phyloP scores from a whole-genome alignment of 2,888 invertebrate species.

The Latrodectus elegans region DNA sequence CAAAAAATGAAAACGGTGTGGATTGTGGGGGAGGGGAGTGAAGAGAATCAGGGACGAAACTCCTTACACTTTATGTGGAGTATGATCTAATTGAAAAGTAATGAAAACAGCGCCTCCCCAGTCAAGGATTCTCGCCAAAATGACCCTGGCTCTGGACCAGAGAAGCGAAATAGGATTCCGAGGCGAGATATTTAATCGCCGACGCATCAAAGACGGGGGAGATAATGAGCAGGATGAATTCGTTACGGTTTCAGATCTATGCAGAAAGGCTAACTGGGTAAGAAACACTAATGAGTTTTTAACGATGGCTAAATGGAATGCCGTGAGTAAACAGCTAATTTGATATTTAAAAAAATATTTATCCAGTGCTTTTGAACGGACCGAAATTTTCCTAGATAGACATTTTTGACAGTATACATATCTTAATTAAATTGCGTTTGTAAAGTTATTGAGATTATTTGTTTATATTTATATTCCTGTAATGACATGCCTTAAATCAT shows the following conservation, averaged over 20 bases:
- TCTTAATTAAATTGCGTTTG: no score
- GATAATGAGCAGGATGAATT: conserved; percentile 50
- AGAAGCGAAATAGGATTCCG: conserved; percentile 18
- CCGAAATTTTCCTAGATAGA: no score
- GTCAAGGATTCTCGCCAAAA: conserved; percentile 8
- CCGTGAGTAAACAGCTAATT: no score
- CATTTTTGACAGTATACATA: no score
- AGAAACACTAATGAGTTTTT: conserved; percentile 39
- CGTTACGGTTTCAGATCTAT: conserved; percentile 54
- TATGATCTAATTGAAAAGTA: conserved; percentile 46
- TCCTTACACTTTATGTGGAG: background rate
- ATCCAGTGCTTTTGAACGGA: background rate
- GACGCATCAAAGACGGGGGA: conserved; percentile 21
- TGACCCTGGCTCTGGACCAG: conserved; percentile 9
- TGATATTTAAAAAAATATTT: background rate
- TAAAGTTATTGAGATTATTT: no score
- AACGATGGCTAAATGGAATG: conserved; percentile 26
- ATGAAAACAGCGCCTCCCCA: conserved; percentile 21
- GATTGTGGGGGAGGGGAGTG: background rate
- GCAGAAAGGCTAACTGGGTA: background rate
- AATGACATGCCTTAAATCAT: no score
- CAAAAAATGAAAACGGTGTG: background rate
- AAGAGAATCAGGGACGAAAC: background rate
- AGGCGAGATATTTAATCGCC: conserved; percentile 38
- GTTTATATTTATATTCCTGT: no score